Percentiles rank a stretch among this genome's conserved stretches.
phyloP scores from a whole-genome alignment of 1,140 invertebrate species.

The Sitophilus oryzae region DNA sequence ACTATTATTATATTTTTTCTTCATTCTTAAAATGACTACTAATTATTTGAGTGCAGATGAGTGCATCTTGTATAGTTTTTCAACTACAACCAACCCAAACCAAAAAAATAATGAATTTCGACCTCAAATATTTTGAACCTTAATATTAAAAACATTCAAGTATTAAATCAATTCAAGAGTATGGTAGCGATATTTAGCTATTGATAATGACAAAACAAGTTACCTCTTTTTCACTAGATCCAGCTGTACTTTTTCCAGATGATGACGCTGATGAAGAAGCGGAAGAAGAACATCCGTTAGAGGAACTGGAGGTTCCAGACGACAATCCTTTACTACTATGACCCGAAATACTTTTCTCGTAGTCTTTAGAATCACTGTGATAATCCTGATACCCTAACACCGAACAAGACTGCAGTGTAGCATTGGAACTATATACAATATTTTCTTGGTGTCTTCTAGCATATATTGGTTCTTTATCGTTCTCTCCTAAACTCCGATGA shows the following conservation, averaged over 20 bases:
- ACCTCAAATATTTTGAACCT: no score
- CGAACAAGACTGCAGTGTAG: neutral
- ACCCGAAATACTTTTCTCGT: neutral
- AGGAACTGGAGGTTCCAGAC: neutral
- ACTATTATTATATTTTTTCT: no score
- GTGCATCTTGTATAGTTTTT: no score
- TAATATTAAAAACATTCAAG: no score
- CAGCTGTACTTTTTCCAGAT: neutral
- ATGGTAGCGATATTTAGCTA: no score
- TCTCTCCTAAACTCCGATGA: neutral
- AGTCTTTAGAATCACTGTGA: neutral
- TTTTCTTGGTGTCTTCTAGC: neutral
- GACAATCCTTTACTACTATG: no score
- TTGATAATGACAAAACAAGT: no score
- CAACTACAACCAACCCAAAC: no score
- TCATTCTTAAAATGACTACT: no score
- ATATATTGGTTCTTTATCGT: neutral
- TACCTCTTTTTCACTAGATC: conserved; percentile 16
- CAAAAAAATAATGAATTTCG: no score
- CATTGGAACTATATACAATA: neutral
- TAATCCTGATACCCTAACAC: neutral
- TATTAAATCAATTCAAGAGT: no score
- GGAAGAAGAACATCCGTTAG: neutral
- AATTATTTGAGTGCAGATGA: no score
- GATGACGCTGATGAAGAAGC: neutral